Evolutionary conservation across 2,797 vertebrate species (phyloP).

Genomic region (Smutsia gigantea): DNA sequence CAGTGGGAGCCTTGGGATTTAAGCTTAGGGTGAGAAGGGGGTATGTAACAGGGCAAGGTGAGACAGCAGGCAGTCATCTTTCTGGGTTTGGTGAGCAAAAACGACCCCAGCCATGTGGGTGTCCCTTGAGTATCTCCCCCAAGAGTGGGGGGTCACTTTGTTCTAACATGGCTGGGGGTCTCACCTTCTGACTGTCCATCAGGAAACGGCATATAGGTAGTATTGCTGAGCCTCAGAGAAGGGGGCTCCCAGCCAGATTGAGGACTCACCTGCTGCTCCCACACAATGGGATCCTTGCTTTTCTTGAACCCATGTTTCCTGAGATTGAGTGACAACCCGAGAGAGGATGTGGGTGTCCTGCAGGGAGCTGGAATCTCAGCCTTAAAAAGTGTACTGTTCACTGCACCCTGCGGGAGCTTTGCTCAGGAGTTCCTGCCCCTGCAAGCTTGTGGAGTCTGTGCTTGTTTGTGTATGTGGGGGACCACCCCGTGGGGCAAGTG

Average conservation of each 20-base stretch:
- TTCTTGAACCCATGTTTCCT: not conserved
- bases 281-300: slow-evolving; percentile 62
- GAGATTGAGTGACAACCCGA: slow-evolving; percentile 50
- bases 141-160: not conserved
- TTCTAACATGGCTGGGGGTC: not conserved
- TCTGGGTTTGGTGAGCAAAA: not conserved
- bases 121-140: not conserved
- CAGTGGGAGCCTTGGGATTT: not conserved
- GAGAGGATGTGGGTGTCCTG: slow-evolving; percentile 30
- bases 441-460: not conserved
- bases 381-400: slow-evolving; percentile 46
- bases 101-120: not conserved
- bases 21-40: not conserved
- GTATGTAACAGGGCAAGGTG: not conserved
- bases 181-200: not conserved
- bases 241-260: slow-evolving; percentile 2
- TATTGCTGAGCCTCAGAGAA: not conserved
- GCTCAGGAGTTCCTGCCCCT: not conserved
- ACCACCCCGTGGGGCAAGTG: rapidly evolving
- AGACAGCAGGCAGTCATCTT: not conserved
- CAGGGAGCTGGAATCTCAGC: slow-evolving; percentile 52
- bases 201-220: not conserved
- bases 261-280: not conserved
- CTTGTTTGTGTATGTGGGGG: not conserved
- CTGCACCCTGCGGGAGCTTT: not conserved